Evolutionary conservation across 1,140 invertebrate genomes (phyloP).

Genomic region (Saccostrea glomerata): DNA sequence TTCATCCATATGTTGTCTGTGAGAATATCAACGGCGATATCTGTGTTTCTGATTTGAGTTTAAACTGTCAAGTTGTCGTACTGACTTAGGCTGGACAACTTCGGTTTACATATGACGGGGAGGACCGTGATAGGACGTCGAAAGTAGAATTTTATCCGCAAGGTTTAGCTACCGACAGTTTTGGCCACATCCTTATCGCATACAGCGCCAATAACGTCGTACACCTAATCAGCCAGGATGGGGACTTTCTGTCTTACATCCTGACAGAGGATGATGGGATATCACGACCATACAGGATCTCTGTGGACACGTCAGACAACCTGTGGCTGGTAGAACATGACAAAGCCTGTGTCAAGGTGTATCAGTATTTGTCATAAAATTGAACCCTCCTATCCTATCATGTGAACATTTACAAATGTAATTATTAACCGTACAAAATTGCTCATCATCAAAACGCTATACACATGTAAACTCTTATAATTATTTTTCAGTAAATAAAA

Average conservation of each 20-base stretch:
- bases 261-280: too few relatives aligned
- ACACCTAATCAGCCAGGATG: not conserved
- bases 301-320: not conserved
- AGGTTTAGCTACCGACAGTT: not conserved
- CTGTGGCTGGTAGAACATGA: not conserved
- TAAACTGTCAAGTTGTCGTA: not conserved
- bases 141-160: not conserved
- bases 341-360: not conserved
- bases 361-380: not conserved
- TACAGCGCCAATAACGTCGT: not conserved
- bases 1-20: not conserved
- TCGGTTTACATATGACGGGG: not conserved
- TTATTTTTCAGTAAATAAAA: too few relatives aligned
- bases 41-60: not conserved
- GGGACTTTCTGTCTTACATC: too few relatives aligned
- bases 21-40: not conserved
- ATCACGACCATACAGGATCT: not conserved
- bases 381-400: too few relatives aligned
- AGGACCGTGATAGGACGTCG: not conserved
- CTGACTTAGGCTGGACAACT: not conserved
- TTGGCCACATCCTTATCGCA: not conserved
- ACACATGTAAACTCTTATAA: too few relatives aligned
- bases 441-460: too few relatives aligned
- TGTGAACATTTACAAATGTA: too few relatives aligned
- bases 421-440: too few relatives aligned